These are phyloP conservation scores for Recurvirostra avosetta DNA, from an alignment of 2,113 vertebrate species.

Conservation along the genomic window DNA sequence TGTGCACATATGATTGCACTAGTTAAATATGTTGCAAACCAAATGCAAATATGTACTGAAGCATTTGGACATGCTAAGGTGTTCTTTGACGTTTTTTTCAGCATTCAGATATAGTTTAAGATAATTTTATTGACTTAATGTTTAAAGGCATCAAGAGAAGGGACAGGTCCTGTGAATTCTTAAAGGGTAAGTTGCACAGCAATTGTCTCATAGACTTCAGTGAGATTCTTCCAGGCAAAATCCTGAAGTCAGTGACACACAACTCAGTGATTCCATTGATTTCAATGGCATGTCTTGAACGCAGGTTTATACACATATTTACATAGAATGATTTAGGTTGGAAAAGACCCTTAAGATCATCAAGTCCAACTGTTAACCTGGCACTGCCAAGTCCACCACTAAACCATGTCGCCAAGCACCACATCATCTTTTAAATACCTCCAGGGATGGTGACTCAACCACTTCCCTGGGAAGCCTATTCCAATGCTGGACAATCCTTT, in stretches of 20 bases:
- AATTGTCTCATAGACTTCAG: neutral
- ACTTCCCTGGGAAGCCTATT: neutral
- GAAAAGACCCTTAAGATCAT: neutral
- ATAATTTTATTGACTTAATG: neutral
- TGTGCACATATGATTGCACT: neutral
- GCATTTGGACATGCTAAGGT: neutral
- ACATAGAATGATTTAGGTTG: neutral
- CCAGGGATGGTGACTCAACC: neutral
- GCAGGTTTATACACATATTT: neutral
- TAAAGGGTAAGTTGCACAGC: neutral
- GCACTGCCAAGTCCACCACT: neutral
- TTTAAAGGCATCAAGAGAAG: neutral
- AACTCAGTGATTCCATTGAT: neutral
- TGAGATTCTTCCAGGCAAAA: neutral
- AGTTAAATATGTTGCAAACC: constrained; percentile 9
- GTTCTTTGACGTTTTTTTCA: neutral
- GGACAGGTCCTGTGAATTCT: neutral
- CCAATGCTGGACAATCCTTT: neutral
- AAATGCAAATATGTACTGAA: neutral
- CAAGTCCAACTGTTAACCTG: accelerated
- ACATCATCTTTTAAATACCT: neutral
- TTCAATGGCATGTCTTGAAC: neutral
- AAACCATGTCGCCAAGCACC: neutral
- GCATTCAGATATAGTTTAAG: neutral
- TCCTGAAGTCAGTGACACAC: neutral